phyloP scores from a whole-genome alignment of 2,888 invertebrate species.

The Allacma fusca region DNA sequence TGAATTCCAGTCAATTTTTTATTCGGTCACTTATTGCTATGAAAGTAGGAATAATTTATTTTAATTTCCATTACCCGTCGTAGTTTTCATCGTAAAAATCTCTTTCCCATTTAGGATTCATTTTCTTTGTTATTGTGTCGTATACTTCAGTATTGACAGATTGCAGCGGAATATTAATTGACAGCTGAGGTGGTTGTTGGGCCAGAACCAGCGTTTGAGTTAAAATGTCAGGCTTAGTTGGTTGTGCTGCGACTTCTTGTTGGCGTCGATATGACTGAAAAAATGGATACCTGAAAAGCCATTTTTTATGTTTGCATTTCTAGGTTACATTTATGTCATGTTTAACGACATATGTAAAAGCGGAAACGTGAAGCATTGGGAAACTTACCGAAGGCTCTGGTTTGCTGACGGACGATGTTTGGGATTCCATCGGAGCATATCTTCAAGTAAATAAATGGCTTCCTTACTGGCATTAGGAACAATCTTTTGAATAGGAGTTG shows the following conservation, averaged over 20 bases:
- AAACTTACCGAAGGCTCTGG: slow-evolving; percentile 76
- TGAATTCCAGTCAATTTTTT: too few relatives aligned
- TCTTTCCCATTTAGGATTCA: slow-evolving; percentile 57
- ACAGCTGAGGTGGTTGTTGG: slow-evolving; percentile 57
- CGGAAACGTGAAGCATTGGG: not conserved
- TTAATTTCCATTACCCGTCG: slow-evolving; percentile 55
- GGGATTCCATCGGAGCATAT: slow-evolving; percentile 91
- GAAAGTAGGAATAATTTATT: too few relatives aligned
- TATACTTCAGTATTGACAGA: slow-evolving; percentile 60
- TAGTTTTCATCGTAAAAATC: slow-evolving; percentile 55
- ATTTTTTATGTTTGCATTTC: too few relatives aligned
- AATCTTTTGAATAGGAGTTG: slow-evolving; percentile 80
- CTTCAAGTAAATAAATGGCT: slow-evolving; percentile 82
- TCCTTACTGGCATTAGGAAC: slow-evolving; percentile 84
- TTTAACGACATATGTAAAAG: too few relatives aligned
- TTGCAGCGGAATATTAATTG: slow-evolving; percentile 57
- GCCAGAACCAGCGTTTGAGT: slow-evolving; percentile 58
- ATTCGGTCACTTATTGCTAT: too few relatives aligned
- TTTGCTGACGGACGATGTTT: slow-evolving; percentile 90
- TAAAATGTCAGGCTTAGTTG: slow-evolving; percentile 52
- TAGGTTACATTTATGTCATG: too few relatives aligned
- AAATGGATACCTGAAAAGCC: slow-evolving; percentile 56
- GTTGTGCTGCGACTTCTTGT: slow-evolving; percentile 17
- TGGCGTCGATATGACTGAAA: slow-evolving; percentile 54
- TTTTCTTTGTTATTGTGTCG: slow-evolving; percentile 56